A percentile compares a stretch with the other conserved stretches of the same genome.
phyloP scores from a whole-genome alignment of 2,113 vertebrate genomes.

The Ifrita kowaldi region DNA sequence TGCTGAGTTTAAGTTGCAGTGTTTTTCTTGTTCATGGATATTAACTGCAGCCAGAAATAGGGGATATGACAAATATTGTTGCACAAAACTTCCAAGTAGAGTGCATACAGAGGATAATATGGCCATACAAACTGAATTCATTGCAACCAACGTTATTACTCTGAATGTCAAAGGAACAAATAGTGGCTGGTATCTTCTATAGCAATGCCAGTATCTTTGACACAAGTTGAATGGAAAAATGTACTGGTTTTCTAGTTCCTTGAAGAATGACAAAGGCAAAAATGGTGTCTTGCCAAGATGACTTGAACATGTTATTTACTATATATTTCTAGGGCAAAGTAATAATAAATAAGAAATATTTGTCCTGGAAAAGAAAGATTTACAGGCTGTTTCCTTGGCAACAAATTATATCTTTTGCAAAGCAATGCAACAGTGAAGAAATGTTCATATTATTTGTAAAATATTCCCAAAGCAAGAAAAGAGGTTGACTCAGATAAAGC shows the following conservation, averaged over 20 bases:
- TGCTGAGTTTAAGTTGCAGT: neutral
- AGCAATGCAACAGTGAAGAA: neutral
- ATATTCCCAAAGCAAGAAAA: neutral
- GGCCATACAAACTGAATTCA: constrained; percentile 11
- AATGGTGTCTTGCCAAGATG: neutral
- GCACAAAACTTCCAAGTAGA: neutral
- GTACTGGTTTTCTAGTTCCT: neutral
- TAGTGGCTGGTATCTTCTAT: constrained; percentile 22
- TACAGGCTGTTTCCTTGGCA: neutral
- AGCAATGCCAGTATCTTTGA: constrained; percentile 24
- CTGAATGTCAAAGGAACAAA: constrained; percentile 64
- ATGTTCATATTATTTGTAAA: neutral
- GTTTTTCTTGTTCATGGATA: neutral
- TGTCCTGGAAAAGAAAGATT: neutral
- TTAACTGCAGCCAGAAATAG: constrained; percentile 33
- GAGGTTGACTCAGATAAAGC: neutral
- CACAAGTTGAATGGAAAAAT: neutral
- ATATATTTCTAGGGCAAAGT: neutral
- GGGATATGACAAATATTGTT: constrained; percentile 21
- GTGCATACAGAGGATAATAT: neutral
- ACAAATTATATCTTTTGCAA: neutral
- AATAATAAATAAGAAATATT: neutral
- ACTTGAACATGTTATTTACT: neutral
- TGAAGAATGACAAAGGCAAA: neutral
- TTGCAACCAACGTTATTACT: constrained; percentile 4